Evolutionary conservation across 2,113 vertebrate genomes (phyloP), one percentile per base, ranked within the genome.

Genomic region (Chlamydotis undulata): DNA sequence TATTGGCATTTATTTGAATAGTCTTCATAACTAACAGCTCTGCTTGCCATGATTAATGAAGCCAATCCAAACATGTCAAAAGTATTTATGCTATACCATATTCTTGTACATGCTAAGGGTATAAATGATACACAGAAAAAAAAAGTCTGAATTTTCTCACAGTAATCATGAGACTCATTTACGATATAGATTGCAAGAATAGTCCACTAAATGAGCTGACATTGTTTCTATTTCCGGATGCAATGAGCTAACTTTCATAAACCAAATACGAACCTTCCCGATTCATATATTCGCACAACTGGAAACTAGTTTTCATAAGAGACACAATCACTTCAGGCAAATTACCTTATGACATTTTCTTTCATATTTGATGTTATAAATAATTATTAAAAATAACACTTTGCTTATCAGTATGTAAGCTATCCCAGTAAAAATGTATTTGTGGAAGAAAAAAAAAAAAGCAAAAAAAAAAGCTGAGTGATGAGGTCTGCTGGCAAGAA

Each of bases 41-140:
- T 80, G 19, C 68, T 89, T 87, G 69, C 18, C 70, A 67, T 47
- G 52, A 90, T 92, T 86, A 91, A 94, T 56, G 52, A 19, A 81
- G 86, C 86, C 93, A 97, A 84, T 56, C 23, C 64, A 96, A 96
- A 93, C 55, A 94, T 39, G 52, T 67, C 71, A 18, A 3, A 93
- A 92, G 25, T 81, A 88, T 90, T 94, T 83, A 74, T 70, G 68
- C n/a, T 70, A 90, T 47, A 57, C 19, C 21, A 25, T 49, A 83
- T 86, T 80, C 83, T 89, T 79, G 63, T 78, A 77, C 55, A 86
- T 52, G 43, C 64, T 77, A 92, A 71, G 19, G 18, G 33, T 45
- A 70, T 67, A 85, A 90, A 65, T 57, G 55, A 69, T 35, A 70
- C 13, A 28, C 11, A 88, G 74, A 17, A 76, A 82, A 88, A 88